These are phyloP conservation scores for Poecile montanus DNA, from an alignment of 2,797 vertebrate genomes.

Conservation along the genomic window DNA sequence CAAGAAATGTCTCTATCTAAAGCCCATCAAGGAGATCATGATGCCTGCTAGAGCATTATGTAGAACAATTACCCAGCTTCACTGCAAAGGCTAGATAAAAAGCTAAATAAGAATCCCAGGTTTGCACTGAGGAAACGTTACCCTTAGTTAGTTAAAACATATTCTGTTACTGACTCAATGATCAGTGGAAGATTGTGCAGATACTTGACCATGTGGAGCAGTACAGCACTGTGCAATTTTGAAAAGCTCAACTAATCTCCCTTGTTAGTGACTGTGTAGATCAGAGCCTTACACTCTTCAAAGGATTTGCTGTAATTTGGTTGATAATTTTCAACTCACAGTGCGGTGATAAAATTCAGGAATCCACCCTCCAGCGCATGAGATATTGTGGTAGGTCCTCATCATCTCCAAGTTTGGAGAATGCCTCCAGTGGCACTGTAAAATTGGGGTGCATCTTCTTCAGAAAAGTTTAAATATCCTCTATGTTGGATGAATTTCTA, in stretches of 20 bases:
- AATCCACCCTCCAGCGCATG: background rate
- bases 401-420: background rate
- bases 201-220: background rate
- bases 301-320: background rate
- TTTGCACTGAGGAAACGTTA: background rate
- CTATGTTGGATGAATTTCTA: background rate
- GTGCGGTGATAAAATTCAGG: background rate
- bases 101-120: constrained; percentile 3
- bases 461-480: background rate
- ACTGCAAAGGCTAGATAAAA: constrained; percentile 22
- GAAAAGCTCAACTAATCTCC: background rate
- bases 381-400: background rate
- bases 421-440: background rate
- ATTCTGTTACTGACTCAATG: background rate
- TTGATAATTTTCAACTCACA: background rate
- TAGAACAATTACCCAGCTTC: constrained; percentile 48
- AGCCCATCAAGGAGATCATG: constrained; percentile 18
- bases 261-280: background rate
- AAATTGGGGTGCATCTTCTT: background rate
- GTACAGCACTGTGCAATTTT: background rate
- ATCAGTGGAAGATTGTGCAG: background rate
- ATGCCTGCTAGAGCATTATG: constrained; percentile 26
- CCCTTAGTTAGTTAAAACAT: background rate
- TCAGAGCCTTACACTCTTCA: background rate
- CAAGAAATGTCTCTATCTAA: constrained; percentile 31